Evolutionary conservation across 2,113 vertebrate species (phyloP).

Genomic region (Bubo bubo): DNA sequence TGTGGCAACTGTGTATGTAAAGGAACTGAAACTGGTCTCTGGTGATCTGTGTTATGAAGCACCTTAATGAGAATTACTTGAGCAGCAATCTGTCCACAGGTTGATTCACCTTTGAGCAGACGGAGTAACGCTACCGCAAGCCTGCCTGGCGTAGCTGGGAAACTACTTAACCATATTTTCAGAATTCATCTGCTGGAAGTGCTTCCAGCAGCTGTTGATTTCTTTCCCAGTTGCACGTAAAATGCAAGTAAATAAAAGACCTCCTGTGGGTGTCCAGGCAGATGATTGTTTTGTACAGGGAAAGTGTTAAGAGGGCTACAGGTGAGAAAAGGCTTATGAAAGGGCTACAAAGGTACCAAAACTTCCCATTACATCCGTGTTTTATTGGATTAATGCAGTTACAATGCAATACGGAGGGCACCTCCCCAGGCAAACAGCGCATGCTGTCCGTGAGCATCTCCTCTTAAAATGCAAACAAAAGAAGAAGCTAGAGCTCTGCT

Average conservation of each 20-base stretch:
- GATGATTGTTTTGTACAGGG: background rate
- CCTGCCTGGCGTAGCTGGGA: background rate
- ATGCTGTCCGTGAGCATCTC: background rate
- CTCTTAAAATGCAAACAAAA: background rate
- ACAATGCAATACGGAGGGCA: background rate
- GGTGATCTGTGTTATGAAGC: background rate
- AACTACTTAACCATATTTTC: background rate
- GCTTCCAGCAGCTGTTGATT: background rate
- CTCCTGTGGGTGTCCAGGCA: background rate
- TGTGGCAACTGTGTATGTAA: background rate
- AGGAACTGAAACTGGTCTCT: background rate
- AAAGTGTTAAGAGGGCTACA: background rate
- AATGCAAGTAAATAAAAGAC: background rate
- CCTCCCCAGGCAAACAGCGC: background rate
- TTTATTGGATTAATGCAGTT: conserved; percentile 48
- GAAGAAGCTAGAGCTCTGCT: background rate
- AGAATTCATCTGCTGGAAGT: background rate
- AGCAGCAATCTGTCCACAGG: background rate
- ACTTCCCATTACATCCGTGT: background rate
- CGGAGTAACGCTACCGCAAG: background rate
- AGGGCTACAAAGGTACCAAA: background rate
- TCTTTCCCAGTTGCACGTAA: background rate
- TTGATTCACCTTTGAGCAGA: background rate
- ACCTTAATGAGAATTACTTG: background rate
- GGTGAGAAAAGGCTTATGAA: background rate